Evolutionary conservation across 2,888 invertebrate genomes (phyloP).

Genomic region (Eupithecia abbreviata): DNA sequence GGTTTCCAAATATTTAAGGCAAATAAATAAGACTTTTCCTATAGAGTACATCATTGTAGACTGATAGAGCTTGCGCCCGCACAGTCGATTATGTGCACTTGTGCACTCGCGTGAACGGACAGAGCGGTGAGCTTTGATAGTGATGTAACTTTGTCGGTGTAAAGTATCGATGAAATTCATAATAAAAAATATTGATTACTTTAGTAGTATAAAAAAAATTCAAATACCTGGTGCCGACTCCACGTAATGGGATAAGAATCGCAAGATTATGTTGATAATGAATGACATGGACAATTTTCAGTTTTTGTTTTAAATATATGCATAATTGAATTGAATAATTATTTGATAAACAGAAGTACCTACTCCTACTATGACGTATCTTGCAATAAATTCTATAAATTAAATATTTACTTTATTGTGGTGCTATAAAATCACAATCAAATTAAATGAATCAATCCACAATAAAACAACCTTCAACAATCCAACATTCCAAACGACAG

Average conservation of each 20-base stretch:
- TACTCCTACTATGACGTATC: background rate
- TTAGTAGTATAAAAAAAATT: background rate
- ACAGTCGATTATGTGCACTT: slow-evolving; percentile 56
- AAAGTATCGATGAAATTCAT: background rate
- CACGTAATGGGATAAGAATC: background rate
- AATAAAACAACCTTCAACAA: background rate
- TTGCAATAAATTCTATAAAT: background rate
- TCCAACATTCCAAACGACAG: slow-evolving; percentile 18
- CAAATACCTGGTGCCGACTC: background rate
- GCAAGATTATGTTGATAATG: background rate
- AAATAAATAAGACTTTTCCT: background rate
- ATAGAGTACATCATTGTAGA: background rate
- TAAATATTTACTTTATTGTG: background rate
- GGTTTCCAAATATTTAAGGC: background rate
- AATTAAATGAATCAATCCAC: background rate
- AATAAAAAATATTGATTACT: background rate
- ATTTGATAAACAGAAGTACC: background rate
- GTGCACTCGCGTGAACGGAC: slow-evolving; percentile 45
- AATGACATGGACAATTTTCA: background rate
- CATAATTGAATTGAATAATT: background rate
- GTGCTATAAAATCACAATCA: background rate
- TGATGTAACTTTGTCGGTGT: slow-evolving; percentile 37
- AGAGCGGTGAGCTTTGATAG: slow-evolving; percentile 57
- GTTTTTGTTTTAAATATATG: too few species aligned
- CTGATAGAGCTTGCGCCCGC: slow-evolving; percentile 41